Evolutionary conservation across 2,888 invertebrate species (phyloP).

Genomic region (Chydorus sphaericus): DNA sequence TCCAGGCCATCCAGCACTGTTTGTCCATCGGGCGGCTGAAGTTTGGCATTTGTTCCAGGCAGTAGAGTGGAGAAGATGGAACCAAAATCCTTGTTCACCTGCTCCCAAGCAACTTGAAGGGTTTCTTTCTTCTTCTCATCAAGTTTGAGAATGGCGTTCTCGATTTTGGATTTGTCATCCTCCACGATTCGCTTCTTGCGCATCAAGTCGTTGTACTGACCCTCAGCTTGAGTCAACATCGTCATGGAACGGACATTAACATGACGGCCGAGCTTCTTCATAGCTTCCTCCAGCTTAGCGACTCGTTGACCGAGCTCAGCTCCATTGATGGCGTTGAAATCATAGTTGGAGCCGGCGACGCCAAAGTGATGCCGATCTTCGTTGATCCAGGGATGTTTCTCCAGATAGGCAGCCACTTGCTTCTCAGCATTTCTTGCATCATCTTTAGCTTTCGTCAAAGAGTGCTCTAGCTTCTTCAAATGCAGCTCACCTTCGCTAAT

Average conservation of each 20-base stretch:
- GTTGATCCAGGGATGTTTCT: conserved; percentile 55
- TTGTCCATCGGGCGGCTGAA: conserved; percentile 59
- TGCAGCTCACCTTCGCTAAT: conserved; percentile 28
- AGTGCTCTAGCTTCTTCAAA: conserved; percentile 32
- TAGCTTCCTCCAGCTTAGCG: conserved; percentile 40
- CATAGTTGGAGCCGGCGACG: conserved; percentile 46
- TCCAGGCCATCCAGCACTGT: conserved; percentile 74
- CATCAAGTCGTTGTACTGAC: conserved; percentile 49
- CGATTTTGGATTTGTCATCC: conserved; percentile 55
- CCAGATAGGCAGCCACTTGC: conserved; percentile 31
- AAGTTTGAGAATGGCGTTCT: conserved; percentile 65
- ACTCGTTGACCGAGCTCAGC: conserved; percentile 40
- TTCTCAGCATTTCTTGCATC: conserved; percentile 44
- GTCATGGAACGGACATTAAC: conserved; percentile 75
- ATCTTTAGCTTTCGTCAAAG: conserved; percentile 34
- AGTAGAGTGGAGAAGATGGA: conserved; percentile 83
- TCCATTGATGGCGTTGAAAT: conserved; percentile 41
- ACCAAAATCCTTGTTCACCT: conserved; percentile 83
- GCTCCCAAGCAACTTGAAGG: conserved; percentile 56
- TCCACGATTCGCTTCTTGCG: conserved; percentile 55
- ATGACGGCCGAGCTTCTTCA: conserved; percentile 48
- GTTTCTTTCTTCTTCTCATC: conserved; percentile 82
- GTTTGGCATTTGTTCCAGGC: conserved; percentile 74
- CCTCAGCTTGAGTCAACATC: conserved; percentile 71
- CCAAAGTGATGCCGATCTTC: conserved; percentile 66